Conservation (phyloP, 2,113 vertebrate species). For the Pandion haliaetus region DNA sequence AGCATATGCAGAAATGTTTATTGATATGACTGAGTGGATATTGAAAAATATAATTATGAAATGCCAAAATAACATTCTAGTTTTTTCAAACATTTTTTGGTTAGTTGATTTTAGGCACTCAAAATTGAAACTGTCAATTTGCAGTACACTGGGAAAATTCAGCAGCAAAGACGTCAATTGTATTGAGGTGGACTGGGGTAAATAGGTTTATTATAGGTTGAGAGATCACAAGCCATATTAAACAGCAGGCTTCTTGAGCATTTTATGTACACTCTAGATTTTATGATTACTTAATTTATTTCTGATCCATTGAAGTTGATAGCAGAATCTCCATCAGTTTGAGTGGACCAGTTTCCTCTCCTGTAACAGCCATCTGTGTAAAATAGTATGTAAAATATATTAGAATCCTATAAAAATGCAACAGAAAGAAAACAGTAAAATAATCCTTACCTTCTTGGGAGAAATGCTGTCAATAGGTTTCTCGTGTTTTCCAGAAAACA, state of each 20-base stretch:
- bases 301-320: not conserved
- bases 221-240: not conserved
- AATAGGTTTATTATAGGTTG: constrained; percentile 25
- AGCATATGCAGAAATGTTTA: not conserved
- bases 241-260: not conserved
- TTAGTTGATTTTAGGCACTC: not conserved
- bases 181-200: not conserved
- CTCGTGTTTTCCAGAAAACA: not conserved
- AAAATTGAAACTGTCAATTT: not conserved
- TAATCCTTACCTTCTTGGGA: not conserved
- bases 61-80: not conserved
- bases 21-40: not conserved
- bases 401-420: not conserved
- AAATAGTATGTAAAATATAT: not conserved
- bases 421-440: not conserved
- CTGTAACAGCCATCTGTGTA: not conserved
- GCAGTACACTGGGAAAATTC: not conserved
- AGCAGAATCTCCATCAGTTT: not conserved
- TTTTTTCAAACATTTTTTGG: not conserved
- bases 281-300: constrained; percentile 11
- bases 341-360: not conserved
- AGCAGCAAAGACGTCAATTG: too few species aligned
- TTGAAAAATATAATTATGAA: not conserved
- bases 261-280: constrained; percentile 7
- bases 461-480: not conserved